Evolutionary conservation across 2,888 invertebrate genomes (phyloP), one percentile per base, ranked within the genome.

Genomic region (Agonum fuliginosum): DNA sequence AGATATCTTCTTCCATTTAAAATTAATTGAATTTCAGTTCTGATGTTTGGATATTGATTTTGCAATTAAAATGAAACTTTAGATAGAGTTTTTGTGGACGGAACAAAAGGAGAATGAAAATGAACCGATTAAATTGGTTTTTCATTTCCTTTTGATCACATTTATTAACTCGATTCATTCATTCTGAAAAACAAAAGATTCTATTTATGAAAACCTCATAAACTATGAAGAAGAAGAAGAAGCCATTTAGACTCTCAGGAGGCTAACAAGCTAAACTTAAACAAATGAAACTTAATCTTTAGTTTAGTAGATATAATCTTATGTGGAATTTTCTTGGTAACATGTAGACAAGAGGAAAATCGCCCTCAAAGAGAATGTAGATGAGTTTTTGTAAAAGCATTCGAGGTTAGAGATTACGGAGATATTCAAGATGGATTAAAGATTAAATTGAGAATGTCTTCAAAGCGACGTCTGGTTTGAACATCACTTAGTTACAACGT

Each of bases 301-400:
- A 24, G 54, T 54, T 20, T 22, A 54, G 34, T 37, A 41, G 67
- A 41, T 67, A 37, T 22, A 17, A n/a, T 67, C 41, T 22, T n/a
- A 8, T 37, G 37, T 37, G 1, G 5, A 37, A 67, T 67, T 67
- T 67, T 12, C 67, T 41, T 37, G 20, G 41, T n/a, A 54, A 54
- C 20, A 22, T 54, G 54, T 54, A 54, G 20, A 54, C 24, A 22
- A 24, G 20, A 54, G 3, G 6, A 54, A n/a, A 20, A 17, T 20
- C 19, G 37, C 41, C 20, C 10, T 41, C 67, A 67, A 67, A 67
- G 67, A 67, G 19, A 41, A 67, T 67, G 19, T 20, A 67, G 67
- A 67, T 67, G 67, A 67, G 67, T 67, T 67, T 37, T 41, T 37
- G 37, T 67, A 67, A 67, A 67, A 67, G 67, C 67, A 17, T 41